Percentiles rank a stretch among this genome's conserved stretches.
Conservation (phyloP, 53 echinoderm and acorn worm genomes). For the Glandiceps talaboti region DNA sequence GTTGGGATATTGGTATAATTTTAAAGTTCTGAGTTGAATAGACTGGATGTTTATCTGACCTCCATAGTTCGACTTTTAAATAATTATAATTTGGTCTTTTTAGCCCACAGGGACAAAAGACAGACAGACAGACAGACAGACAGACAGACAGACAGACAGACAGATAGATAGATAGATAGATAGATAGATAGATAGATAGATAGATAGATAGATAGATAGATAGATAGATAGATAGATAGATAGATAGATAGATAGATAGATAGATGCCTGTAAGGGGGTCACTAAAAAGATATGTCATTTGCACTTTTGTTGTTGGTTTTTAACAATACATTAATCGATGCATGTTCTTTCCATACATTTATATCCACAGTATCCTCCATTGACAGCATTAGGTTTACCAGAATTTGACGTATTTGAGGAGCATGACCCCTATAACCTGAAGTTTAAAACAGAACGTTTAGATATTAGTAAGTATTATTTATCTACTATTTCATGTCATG, state of each 20-base stretch:
- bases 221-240: not conserved
- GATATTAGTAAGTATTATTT: slow-evolving; percentile 76
- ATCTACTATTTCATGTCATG: too few species aligned
- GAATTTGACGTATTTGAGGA: slow-evolving; percentile 29
- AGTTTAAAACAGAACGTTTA: slow-evolving; percentile 66
- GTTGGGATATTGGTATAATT: too few species aligned
- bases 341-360: too few species aligned
- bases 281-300: too few species aligned
- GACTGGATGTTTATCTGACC: too few species aligned
- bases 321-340: too few species aligned
- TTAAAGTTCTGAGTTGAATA: too few species aligned
- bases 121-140: not conserved
- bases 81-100: too few species aligned
- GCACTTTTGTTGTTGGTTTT: too few species aligned
- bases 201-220: not conserved
- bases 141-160: not conserved
- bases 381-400: not conserved
- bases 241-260: not conserved
- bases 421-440: slow-evolving; percentile 72
- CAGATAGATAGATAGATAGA: not conserved
- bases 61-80: too few species aligned
- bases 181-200: not conserved
- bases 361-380: not conserved
- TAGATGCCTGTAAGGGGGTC: too few species aligned
- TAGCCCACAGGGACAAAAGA: too few species aligned